Percentiles rank a stretch among this genome's conserved stretches.
phyloP scores from a whole-genome alignment of 2,888 invertebrate genomes.

The Gymnosoma rotundatum region DNA sequence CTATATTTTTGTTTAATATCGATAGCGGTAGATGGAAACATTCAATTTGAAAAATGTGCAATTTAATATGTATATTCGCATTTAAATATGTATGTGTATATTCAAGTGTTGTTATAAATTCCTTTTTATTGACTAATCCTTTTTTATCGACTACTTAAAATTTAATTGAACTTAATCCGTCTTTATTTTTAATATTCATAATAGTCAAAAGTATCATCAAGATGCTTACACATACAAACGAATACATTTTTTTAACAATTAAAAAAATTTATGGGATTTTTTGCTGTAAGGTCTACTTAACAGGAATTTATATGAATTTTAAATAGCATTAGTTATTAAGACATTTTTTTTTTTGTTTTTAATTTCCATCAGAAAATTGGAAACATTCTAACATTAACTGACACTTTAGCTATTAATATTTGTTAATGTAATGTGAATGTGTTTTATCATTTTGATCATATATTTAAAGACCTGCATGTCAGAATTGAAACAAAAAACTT shows the following conservation, averaged over 20 bases:
- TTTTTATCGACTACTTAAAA: conserved; percentile 62
- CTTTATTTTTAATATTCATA: conserved; percentile 43
- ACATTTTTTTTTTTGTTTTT: too few relatives aligned
- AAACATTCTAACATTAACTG: not conserved
- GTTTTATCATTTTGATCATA: not conserved
- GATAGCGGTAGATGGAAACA: too few relatives aligned
- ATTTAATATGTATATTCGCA: not conserved
- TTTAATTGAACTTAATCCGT: conserved; percentile 60
- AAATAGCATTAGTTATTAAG: not conserved
- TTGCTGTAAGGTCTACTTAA: conserved; percentile 38
- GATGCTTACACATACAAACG: not conserved
- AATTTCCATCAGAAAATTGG: too few relatives aligned
- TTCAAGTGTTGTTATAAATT: conserved; percentile 38
- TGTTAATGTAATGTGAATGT: too few relatives aligned
- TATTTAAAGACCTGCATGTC: not conserved
- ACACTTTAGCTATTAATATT: too few relatives aligned
- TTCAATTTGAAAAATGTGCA: not conserved
- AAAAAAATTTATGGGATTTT: conserved; percentile 43
- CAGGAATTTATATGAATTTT: conserved; percentile 19
- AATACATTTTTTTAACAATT: conserved; percentile 42
- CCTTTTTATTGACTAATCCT: conserved; percentile 49
- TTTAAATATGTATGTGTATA: not conserved
- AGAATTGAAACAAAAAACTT: not conserved
- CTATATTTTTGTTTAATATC: too few relatives aligned
- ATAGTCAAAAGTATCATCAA: not conserved